Base-by-base conservation (phyloP, 2,113 vertebrate species). In the Lates calcarifer region DNA sequence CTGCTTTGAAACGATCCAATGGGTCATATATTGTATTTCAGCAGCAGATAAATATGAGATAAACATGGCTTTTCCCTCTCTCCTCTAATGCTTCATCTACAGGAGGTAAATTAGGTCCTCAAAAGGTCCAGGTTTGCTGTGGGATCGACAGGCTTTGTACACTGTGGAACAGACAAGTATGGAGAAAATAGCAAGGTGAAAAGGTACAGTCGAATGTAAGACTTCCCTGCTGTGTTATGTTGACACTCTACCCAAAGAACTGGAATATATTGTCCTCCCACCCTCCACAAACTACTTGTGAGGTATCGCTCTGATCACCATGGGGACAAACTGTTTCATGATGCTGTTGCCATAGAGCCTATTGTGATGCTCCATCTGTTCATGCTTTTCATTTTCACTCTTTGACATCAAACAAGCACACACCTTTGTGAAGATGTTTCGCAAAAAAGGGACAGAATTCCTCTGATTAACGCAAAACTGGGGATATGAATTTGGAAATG, bases 291-390 rank as follows among this genome's bases (percentile, higher is more conserved):
- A 81, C 79, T 78, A 80, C 87, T 92, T 88, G 74, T 85, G 87
- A 87, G 71, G 84, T 81, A 37, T 87, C 33, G 74, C 86, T 89
- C 80, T 67, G 65, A 84, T 95, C 88, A 56, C 92, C 94, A 95
- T 94, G 93, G 94, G 47, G 81, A 94, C 90, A 55, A 79, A 77
- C 84, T 83, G 90, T 93, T 93, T 94, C 83, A 91, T 90, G 87
- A 91, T 87, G 89, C 87, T 56, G 95, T 95, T 95, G 91, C 94
- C 94, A 95, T 95, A 89, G 88, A 70, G 37, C 43, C 89, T 77
- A 79, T 92, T 94, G 91, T 92, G 91, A 87, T 77, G 90, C 71
- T 78, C 79, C 85, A 57, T 87, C 68, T 24, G 75, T 83, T 84
- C 56, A 82, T 24, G 71, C 81, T 73, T 90, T 83, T 87, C 67